Evolutionary conservation across 2,797 vertebrate species (phyloP).

Genomic region (Coluber constrictor): DNA sequence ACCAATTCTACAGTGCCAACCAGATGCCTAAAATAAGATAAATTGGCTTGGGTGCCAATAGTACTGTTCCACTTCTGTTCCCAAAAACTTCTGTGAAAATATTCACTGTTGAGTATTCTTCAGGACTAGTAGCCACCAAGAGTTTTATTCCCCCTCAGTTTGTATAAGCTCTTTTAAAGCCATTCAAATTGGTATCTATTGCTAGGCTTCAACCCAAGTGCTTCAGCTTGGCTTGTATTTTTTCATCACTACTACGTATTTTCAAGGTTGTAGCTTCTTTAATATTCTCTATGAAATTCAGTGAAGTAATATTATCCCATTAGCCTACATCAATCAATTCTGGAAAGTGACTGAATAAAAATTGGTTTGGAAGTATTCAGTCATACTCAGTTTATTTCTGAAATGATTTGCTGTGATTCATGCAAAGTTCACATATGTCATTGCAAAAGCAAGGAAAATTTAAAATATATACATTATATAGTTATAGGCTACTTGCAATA

Average conservation of each 20-base stretch:
- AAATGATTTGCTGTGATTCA: not conserved
- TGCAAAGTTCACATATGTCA: not conserved
- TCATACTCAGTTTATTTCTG: not conserved
- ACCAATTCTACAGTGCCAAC: not conserved
- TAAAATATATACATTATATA: not conserved
- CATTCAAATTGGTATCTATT: not conserved
- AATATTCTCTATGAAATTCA: not conserved
- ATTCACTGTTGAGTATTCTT: not conserved
- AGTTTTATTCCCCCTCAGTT: not conserved
- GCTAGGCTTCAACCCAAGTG: not conserved
- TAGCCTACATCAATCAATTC: not conserved
- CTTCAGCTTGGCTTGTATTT: not conserved
- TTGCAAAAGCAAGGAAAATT: not conserved
- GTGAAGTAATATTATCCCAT: not conserved
- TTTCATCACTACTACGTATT: not conserved
- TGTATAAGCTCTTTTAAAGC: not conserved
- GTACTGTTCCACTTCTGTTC: not conserved
- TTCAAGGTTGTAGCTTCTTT: not conserved
- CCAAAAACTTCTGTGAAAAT: not conserved
- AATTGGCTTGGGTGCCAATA: not conserved
- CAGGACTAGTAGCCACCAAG: not conserved
- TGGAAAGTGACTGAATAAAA: not conserved
- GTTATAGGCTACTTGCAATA: not conserved
- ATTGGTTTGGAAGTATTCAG: not conserved
- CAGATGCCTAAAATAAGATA: not conserved